Conservation (phyloP, 2,113 vertebrate genomes). For the Mugil cephalus region DNA sequence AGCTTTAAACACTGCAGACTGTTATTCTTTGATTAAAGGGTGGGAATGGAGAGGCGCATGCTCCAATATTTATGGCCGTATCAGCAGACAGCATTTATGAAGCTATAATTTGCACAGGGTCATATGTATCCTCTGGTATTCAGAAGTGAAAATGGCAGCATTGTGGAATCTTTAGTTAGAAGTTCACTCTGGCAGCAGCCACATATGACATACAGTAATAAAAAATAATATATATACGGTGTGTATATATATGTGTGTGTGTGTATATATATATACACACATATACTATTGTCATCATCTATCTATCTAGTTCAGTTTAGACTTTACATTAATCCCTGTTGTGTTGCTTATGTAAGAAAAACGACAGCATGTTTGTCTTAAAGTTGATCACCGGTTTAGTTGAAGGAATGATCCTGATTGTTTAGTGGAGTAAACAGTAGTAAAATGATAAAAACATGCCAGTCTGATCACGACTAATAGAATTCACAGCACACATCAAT, state of each 20-base stretch:
- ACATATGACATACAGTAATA: too few species aligned
- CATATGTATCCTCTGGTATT: slow-evolving; percentile 32
- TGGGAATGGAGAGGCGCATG: slow-evolving; percentile 29
- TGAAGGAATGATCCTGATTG: too few species aligned
- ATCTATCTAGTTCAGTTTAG: too few species aligned
- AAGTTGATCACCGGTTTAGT: too few species aligned
- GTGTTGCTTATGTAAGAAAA: background rate
- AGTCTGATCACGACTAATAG: background rate
- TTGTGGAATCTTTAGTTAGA: background rate
- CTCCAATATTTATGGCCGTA: slow-evolving; percentile 43
- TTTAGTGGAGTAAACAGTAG: too few species aligned
- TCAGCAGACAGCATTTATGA: slow-evolving; percentile 51
- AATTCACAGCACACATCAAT: background rate
- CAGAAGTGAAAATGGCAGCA: slow-evolving; percentile 16
- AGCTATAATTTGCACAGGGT: slow-evolving; percentile 41
- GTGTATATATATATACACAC: too few species aligned
- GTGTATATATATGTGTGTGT: too few species aligned
- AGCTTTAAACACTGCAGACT: slow-evolving; percentile 37
- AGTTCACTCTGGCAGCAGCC: background rate
- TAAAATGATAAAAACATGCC: background rate
- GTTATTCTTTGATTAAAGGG: slow-evolving; percentile 73
- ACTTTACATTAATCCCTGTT: too few species aligned
- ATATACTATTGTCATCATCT: too few species aligned
- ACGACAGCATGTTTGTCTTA: background rate
- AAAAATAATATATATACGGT: too few species aligned